Conservation (phyloP, 2,888 invertebrate genomes). For the Agrenia bidenticulata region DNA sequence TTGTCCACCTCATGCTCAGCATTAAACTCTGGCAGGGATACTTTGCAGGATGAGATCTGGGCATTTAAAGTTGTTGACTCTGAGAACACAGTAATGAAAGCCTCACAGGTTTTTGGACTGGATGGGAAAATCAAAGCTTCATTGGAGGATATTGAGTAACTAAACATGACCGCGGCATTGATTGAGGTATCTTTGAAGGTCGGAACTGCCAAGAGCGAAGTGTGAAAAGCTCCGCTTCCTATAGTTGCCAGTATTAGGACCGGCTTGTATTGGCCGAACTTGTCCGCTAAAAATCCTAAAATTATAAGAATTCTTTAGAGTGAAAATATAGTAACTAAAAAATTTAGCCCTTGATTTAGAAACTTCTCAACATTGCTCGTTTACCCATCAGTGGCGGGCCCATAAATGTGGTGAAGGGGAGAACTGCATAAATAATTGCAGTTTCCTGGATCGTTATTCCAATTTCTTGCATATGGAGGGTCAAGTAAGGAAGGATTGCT, state of each 20-base stretch:
- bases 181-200: conserved; percentile 71
- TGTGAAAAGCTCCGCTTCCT: conserved; percentile 76
- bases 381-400: conserved; percentile 78
- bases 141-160: not conserved
- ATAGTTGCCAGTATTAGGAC: conserved; percentile 76
- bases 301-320: conserved; percentile 37
- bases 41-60: too few relatives aligned
- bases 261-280: conserved; percentile 80
- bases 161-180: not conserved
- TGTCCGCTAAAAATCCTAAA: conserved; percentile 79
- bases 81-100: too few relatives aligned
- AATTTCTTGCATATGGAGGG: conserved; percentile 87
- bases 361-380: not conserved
- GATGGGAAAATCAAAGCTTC: too few relatives aligned
- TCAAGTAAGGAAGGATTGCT: conserved; percentile 79
- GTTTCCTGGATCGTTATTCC: conserved; percentile 84
- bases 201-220: conserved; percentile 74
- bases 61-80: too few relatives aligned
- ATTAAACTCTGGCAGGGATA: too few relatives aligned
- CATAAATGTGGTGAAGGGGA: conserved; percentile 82
- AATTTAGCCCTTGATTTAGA: not conserved
- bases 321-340: too few relatives aligned
- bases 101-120: too few relatives aligned
- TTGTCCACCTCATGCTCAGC: too few relatives aligned
- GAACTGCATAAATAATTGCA: conserved; percentile 79